phyloP scores from a whole-genome alignment of 2,797 vertebrate genomes.

The Spinibarbus caldwelli region DNA sequence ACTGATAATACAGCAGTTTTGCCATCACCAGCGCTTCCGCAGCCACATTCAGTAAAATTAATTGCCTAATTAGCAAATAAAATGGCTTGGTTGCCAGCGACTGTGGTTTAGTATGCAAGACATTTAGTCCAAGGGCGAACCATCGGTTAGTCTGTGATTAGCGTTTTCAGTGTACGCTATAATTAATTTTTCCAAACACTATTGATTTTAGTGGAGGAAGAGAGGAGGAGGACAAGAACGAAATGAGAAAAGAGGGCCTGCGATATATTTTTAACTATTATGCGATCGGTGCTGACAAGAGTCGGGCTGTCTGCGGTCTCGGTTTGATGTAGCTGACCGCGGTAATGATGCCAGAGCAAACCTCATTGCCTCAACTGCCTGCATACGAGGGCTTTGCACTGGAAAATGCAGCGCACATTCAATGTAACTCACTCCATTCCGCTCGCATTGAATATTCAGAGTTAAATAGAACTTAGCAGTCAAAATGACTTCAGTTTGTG shows the following conservation, averaged over 20 bases:
- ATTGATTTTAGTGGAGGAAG: neutral
- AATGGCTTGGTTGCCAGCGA: slow-evolving; percentile 54
- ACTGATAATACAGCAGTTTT: slow-evolving; percentile 36
- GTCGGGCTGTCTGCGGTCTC: neutral
- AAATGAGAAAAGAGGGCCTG: neutral
- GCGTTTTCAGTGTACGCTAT: slow-evolving; percentile 10
- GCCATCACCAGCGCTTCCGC: slow-evolving; percentile 2
- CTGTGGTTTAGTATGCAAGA: slow-evolving; percentile 43
- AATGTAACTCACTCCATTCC: neutral
- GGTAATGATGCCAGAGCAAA: neutral
- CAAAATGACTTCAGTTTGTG: neutral
- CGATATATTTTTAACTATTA: neutral
- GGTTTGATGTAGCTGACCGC: neutral
- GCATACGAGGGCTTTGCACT: neutral
- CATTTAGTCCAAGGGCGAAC: slow-evolving; percentile 46
- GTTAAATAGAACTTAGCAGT: neutral
- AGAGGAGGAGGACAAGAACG: neutral
- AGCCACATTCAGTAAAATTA: slow-evolving; percentile 43
- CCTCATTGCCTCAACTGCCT: neutral
- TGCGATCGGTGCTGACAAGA: neutral
- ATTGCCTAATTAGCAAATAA: slow-evolving; percentile 57
- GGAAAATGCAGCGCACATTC: neutral
- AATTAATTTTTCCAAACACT: slow-evolving; percentile 32
- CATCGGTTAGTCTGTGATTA: slow-evolving; percentile 54
- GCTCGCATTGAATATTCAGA: neutral